Evolutionary conservation across 2,113 vertebrate species (phyloP).

Genomic region (Telmatochromis brachygnathus): DNA sequence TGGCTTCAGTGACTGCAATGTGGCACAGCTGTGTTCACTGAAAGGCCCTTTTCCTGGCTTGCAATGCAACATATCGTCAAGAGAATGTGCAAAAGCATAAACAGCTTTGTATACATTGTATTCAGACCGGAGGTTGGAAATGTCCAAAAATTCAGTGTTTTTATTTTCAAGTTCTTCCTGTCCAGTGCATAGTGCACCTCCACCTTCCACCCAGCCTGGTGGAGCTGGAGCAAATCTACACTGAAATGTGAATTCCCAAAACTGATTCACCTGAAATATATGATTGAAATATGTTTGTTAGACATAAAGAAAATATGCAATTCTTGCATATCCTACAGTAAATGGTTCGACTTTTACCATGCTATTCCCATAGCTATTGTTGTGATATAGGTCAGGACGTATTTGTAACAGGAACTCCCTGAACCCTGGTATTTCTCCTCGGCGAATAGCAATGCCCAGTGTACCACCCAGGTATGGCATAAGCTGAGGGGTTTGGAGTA

Average conservation of each 20-base stretch:
- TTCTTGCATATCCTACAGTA: neutral
- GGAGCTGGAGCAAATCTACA: neutral
- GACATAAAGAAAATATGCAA: neutral
- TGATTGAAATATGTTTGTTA: neutral
- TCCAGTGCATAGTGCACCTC: neutral
- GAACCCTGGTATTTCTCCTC: constrained; percentile 39
- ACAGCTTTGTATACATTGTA: neutral
- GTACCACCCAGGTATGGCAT: constrained; percentile 35
- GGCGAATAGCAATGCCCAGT: constrained; percentile 48
- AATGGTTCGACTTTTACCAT: neutral
- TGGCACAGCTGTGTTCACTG: neutral
- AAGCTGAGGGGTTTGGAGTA: constrained; percentile 3
- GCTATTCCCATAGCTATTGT: neutral
- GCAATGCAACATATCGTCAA: neutral
- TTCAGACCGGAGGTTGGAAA: neutral
- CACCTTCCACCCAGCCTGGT: neutral
- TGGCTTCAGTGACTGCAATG: neutral
- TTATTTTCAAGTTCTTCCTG: neutral
- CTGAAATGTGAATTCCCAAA: neutral
- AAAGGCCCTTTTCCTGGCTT: neutral
- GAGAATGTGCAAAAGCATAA: neutral
- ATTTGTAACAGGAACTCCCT: neutral
- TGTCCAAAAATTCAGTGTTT: neutral
- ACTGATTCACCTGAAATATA: neutral
- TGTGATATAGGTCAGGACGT: neutral